Percentiles rank a stretch among this genome's conserved stretches.
Conservation (phyloP, 2,888 invertebrate genomes). For the Bombyx huttoni region DNA sequence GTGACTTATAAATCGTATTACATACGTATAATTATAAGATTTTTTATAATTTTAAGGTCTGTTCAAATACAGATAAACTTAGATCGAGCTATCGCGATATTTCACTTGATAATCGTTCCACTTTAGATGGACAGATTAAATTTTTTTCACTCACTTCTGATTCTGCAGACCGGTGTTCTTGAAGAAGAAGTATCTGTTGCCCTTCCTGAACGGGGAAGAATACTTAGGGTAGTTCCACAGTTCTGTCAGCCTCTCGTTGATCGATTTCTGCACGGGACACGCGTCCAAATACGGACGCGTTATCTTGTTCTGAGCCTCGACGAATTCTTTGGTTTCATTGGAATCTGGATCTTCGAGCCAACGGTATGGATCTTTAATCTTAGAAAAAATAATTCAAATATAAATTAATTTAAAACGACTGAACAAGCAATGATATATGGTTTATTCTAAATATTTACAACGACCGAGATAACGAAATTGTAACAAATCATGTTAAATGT, state of each 20-base stretch:
- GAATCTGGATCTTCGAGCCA: constrained; percentile 98
- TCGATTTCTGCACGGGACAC: constrained; percentile 79
- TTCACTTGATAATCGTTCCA: background rate
- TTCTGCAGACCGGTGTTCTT: constrained; percentile 97
- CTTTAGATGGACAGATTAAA: background rate
- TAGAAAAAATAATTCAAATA: too few species aligned
- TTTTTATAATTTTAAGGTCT: too few species aligned
- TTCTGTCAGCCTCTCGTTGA: constrained; percentile 86
- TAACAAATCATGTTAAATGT: too few species aligned
- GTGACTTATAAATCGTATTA: too few species aligned
- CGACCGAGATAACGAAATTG: too few species aligned
- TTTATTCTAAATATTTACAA: too few species aligned
- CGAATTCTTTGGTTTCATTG: constrained; percentile 90
- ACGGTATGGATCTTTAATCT: constrained; percentile 92
- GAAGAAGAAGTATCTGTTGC: constrained; percentile 90
- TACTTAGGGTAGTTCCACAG: constrained; percentile 98
- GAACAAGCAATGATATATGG: too few species aligned
- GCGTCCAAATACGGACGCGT: constrained; percentile 87
- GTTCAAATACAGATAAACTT: too few species aligned
- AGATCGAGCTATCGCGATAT: background rate
- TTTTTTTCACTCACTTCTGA: constrained; percentile 78
- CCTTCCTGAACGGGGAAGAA: constrained; percentile 87
- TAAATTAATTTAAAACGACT: too few species aligned
- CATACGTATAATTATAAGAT: too few species aligned
- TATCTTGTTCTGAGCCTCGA: constrained; percentile 90